Evolutionary conservation across 2,113 vertebrate genomes (phyloP), one percentile per base, ranked within the genome.

Genomic region (Cyanocitta stelleri): DNA sequence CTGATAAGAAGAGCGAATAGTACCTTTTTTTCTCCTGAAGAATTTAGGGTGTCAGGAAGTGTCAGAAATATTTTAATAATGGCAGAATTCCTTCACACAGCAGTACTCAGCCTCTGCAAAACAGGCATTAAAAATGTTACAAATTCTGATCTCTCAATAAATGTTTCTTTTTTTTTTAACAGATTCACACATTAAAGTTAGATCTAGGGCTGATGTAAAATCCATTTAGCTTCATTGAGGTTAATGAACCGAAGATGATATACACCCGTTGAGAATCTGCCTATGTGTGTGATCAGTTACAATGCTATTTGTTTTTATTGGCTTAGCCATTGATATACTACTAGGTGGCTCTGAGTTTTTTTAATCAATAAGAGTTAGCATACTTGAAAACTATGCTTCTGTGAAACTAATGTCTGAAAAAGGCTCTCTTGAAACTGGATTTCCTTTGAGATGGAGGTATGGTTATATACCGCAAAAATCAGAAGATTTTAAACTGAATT

Each of bases 251-350:
- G 0, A 87, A 83, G 87, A 91, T 91, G 78, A 95, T 90, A 71
- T 71, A 94, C 72, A 91, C 11, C 68, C 75, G 6, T 58, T 74
- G 92, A 93, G 90, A 91, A 94, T 80, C 93, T 83, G 67, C 39
- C 39, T 92, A 74, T 88, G 59, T 87, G 59, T 80, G 46, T 83
- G 95, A 96, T 91, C 92, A 51, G 79, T 85, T 96, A 90, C 39
- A 10, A 90, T 84, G 93, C 39, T 93, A 69, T 93, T 95, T 96
- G 85, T 86, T 96, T 96, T 89, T 90, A 94, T 92, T 94, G 95
- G 87, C 73, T 91, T 90, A 95, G 75, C 90, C 82, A 88, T 69
- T 87, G 85, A 91, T 71, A 79, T 93, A 89, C 67, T 91, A 80
- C 79, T 88, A 33, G 81, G 71, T 71, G 85, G 22, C 21, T 73